Base-by-base conservation (phyloP, 2,888 invertebrate genomes). In the Stegana nigrithorax region DNA sequence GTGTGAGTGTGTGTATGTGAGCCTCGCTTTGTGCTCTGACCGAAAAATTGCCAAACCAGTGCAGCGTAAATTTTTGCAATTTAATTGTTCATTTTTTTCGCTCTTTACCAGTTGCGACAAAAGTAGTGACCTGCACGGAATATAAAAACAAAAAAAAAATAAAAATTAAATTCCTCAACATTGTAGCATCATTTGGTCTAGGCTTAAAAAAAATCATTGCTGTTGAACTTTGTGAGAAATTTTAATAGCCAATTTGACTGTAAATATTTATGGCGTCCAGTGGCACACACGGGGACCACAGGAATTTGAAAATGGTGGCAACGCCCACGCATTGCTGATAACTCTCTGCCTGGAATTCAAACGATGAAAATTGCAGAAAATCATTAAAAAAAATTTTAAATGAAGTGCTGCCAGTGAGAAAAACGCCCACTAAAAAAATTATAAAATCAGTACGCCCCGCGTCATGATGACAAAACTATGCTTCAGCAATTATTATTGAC, bases 11-110 rank as follows among this genome's bases (percentile, higher is more conserved):
- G 32, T 32, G 14, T 25, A 25, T 50, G 26, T 23, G 4, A 14
- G 23, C 26, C 10, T 21, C 10, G 21, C 50, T 36, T 21, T 55
- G 17, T 55, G n/a, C 36, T 55, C 36, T 55, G 53, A 55, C 53
- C 53, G 53, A 32, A n/a, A 36, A 32, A 55, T 55, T 32, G 32
- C 17, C 32, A 55, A 55, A 32, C 10, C 53, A 55, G 19, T 17
- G 27, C 26, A 55, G 53, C 53, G 36, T 55, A n/a, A 32, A 55
- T 21, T 55, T 42, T 50, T 26, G 25, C 14, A 23, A 50, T 26
- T 50, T 23, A 50, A 26, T 21, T 45, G 12, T 21, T 36, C 36
- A 36, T n/a, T n/a, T 47, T 47, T 47, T 47, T 23, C 8, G 4
- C 12, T 12, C 36, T 36, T n/a, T 36, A n/a, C n/a, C 36, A 36